Percentiles rank a stretch among this genome's conserved stretches.
These are phyloP conservation scores for Chouioia cunea DNA, from an alignment of 2,888 invertebrate species.

Conservation along the genomic window DNA sequence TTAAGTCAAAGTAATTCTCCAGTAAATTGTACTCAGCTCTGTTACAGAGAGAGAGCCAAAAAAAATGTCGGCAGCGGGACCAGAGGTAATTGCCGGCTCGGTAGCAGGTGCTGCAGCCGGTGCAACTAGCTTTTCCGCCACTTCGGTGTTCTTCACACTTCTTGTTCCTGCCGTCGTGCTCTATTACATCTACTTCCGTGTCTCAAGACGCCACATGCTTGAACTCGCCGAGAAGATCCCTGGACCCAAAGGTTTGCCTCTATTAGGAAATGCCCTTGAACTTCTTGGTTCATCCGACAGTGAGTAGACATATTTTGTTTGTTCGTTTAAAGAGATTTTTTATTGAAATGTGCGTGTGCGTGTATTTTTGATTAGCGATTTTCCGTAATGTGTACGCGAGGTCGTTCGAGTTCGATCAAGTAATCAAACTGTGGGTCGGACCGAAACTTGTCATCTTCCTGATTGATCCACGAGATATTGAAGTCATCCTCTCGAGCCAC, in stretches of 20 bases:
- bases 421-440: slow-evolving; percentile 82
- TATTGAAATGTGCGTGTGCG: neutral
- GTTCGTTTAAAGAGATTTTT: neutral
- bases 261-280: slow-evolving; percentile 82
- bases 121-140: slow-evolving; percentile 73
- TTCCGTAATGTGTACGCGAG: slow-evolving; percentile 75
- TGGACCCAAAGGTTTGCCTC: slow-evolving; percentile 80
- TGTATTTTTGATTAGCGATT: slow-evolving; percentile 71
- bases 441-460: slow-evolving; percentile 82
- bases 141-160: slow-evolving; percentile 80
- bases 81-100: slow-evolving; percentile 63
- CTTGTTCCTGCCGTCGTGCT: slow-evolving; percentile 78
- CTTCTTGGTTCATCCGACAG: slow-evolving; percentile 81
- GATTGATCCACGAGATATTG: slow-evolving; percentile 82
- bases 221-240: slow-evolving; percentile 80
- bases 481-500: slow-evolving; percentile 83
- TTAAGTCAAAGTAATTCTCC: too few species aligned
- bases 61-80: slow-evolving; percentile 63
- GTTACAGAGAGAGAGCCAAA: slow-evolving; percentile 13
- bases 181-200: slow-evolving; percentile 82
- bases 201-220: slow-evolving; percentile 79
- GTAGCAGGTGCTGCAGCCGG: slow-evolving; percentile 65
- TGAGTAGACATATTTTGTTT: slow-evolving; percentile 66
- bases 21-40: neutral
- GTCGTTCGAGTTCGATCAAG: slow-evolving; percentile 72